Conservation (phyloP, 2,888 invertebrate genomes). For the Microctonus aethiopoides region DNA sequence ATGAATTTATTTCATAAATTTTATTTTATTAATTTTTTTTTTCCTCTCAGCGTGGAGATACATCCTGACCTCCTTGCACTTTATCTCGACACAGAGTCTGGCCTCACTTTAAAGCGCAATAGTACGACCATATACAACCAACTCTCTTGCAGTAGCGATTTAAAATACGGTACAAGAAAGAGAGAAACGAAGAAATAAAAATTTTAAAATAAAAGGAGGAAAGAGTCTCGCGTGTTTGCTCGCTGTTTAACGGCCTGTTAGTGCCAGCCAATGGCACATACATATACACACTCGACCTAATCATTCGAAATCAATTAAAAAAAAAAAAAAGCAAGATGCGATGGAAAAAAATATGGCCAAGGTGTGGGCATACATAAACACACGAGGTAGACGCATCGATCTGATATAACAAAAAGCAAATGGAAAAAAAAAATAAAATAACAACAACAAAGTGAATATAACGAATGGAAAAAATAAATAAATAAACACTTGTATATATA, state of each 20-base stretch:
- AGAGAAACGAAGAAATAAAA: neutral
- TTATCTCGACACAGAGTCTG: neutral
- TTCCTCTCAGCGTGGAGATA: neutral
- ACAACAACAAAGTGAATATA: too few species aligned
- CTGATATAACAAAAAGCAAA: neutral
- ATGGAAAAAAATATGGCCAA: neutral
- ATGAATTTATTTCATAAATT: too few species aligned
- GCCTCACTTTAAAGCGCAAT: conserved; percentile 9
- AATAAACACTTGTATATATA: too few species aligned
- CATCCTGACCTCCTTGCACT: neutral
- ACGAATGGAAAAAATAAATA: too few species aligned
- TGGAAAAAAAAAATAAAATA: neutral
- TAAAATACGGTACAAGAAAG: neutral
- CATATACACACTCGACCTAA: conserved; percentile 10
- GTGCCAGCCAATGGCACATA: conserved; percentile 29
- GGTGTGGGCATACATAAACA: conserved; percentile 5
- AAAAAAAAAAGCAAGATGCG: neutral
- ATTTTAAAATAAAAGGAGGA: conserved; percentile 27
- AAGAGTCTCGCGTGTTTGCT: conserved; percentile 44
- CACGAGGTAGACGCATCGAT: neutral
- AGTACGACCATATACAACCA: neutral
- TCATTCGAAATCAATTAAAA: conserved; percentile 18
- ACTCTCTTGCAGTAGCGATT: conserved; percentile 18
- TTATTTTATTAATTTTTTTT: neutral
- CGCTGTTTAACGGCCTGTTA: conserved; percentile 46